These are phyloP conservation scores for Halocaridina rubra DNA, from an alignment of 2,888 invertebrate genomes.

Conservation along the genomic window DNA sequence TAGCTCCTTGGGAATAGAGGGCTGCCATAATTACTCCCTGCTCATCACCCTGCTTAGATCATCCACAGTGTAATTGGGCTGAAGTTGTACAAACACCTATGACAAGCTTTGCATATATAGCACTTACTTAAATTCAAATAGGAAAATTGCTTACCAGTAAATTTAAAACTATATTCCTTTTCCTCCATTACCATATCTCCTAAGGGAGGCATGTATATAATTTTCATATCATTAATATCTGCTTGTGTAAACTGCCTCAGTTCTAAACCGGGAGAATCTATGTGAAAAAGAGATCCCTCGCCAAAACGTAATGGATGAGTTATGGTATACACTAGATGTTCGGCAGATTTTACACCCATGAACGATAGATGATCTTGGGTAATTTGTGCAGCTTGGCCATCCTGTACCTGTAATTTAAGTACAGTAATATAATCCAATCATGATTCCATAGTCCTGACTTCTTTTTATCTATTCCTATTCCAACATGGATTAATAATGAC, in stretches of 20 bases:
- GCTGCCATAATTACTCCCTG: too few relatives aligned
- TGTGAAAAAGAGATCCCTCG: slow-evolving; percentile 60
- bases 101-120: too few relatives aligned
- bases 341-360: slow-evolving; percentile 21
- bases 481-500: too few relatives aligned
- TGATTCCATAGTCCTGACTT: too few relatives aligned
- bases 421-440: too few relatives aligned
- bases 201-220: slow-evolving; percentile 63
- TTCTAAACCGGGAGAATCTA: slow-evolving; percentile 63
- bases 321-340: slow-evolving; percentile 58
- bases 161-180: slow-evolving; percentile 60
- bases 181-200: slow-evolving; percentile 52
- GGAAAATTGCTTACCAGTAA: slow-evolving; percentile 49
- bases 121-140: too few relatives aligned
- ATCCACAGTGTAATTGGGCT: too few relatives aligned
- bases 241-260: slow-evolving; percentile 60
- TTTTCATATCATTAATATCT: slow-evolving; percentile 61
- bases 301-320: slow-evolving; percentile 52
- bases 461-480: too few relatives aligned
- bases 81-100: too few relatives aligned
- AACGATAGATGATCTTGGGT: slow-evolving; percentile 48
- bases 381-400: slow-evolving; percentile 59
- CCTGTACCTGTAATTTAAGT: slow-evolving; percentile 41
- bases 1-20: too few relatives aligned
- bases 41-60: too few relatives aligned